A percentile compares a stretch with the other conserved stretches of the same genome.
Evolutionary conservation across 2,113 vertebrate species (phyloP).

Genomic region (Apodemus sylvaticus): DNA sequence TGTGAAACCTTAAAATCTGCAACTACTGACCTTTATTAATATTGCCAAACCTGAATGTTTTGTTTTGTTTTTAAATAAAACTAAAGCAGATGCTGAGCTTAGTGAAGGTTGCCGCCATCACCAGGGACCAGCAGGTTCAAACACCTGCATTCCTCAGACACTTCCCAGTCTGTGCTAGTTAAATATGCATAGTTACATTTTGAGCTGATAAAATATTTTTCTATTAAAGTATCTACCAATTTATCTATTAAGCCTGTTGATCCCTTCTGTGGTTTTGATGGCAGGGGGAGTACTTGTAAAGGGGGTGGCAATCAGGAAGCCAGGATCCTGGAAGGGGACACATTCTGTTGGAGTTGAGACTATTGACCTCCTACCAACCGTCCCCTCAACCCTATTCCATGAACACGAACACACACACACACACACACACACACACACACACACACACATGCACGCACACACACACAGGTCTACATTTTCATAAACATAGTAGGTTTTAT

Average conservation of each 20-base stretch:
- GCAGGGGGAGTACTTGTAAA: neutral
- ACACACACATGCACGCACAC: no score
- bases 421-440: no score
- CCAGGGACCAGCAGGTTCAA: neutral
- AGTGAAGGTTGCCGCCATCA: neutral
- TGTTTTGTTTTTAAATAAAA: neutral
- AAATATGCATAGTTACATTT: neutral
- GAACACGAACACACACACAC: neutral
- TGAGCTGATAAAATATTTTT: neutral
- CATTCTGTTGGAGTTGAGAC: neutral
- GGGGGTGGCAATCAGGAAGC: no score
- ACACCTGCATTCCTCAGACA: neutral
- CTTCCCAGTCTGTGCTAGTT: neutral
- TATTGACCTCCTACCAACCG: neutral
- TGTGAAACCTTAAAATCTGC: constrained; percentile 18
- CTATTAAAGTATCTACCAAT: constrained; percentile 28
- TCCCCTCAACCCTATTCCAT: neutral
- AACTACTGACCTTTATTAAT: constrained; percentile 31
- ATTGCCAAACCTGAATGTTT: neutral
- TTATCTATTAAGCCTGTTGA: constrained; percentile 15
- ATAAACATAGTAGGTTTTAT: neutral
- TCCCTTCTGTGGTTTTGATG: neutral
- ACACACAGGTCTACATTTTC: neutral
- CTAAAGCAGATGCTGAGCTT: neutral
- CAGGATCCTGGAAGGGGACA: neutral